phyloP scores from a whole-genome alignment of 2,888 invertebrate species.

The Phengaris arion region DNA sequence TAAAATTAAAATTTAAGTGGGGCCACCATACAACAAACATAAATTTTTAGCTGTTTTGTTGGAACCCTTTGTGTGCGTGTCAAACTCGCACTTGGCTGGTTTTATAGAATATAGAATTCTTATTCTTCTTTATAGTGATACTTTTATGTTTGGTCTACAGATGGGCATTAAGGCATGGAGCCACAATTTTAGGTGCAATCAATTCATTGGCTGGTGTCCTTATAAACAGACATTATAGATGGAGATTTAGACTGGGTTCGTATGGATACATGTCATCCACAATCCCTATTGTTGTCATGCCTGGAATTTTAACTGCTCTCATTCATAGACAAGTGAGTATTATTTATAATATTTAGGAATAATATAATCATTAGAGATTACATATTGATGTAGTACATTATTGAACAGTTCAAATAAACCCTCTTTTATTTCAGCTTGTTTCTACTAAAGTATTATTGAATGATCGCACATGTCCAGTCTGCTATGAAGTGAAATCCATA shows the following conservation, averaged over 20 bases:
- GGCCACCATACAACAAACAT: too few relatives aligned
- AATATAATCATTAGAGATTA: too few relatives aligned
- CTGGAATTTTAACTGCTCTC: slow-evolving; percentile 75
- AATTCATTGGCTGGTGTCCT: slow-evolving; percentile 77
- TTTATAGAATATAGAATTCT: too few relatives aligned
- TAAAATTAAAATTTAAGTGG: too few relatives aligned
- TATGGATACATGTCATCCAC: slow-evolving; percentile 81
- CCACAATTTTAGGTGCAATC: slow-evolving; percentile 70
- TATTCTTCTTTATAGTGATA: not conserved
- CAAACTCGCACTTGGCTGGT: too few relatives aligned
- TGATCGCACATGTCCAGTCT: slow-evolving; percentile 81
- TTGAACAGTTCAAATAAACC: not conserved
- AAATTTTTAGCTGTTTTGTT: too few relatives aligned
- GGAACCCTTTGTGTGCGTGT: too few relatives aligned
- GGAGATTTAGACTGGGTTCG: slow-evolving; percentile 78
- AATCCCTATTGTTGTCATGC: slow-evolving; percentile 80
- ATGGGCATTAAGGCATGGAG: slow-evolving; percentile 75
- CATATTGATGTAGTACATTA: slow-evolving; percentile 20
- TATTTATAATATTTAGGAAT: not conserved
- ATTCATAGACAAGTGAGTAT: slow-evolving; percentile 79
- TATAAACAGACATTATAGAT: slow-evolving; percentile 82
- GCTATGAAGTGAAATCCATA: slow-evolving; percentile 81
- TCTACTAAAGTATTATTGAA: slow-evolving; percentile 79
- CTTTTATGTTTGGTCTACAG: slow-evolving; percentile 45
- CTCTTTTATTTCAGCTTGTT: slow-evolving; percentile 64